Evolutionary conservation across 2,113 vertebrate genomes (phyloP).

Genomic region (Pollimyrus isidori): DNA sequence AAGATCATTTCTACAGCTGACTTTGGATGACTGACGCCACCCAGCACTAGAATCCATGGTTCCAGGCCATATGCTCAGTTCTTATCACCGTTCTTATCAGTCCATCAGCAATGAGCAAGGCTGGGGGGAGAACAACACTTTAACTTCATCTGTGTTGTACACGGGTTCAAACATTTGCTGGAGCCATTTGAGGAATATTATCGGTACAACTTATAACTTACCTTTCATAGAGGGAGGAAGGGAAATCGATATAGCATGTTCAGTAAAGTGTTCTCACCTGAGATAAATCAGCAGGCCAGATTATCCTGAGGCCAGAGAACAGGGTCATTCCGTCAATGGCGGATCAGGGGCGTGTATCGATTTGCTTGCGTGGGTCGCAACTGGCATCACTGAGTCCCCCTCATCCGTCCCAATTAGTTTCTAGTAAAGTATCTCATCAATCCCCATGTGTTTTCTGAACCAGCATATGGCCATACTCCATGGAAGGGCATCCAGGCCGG

Average conservation of each 20-base stretch:
- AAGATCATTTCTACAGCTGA: background rate
- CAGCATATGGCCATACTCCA: slow-evolving; percentile 31
- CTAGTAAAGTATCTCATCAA: slow-evolving; percentile 27
- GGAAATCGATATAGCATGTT: slow-evolving; percentile 38
- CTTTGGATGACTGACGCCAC: background rate
- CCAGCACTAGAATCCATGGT: background rate
- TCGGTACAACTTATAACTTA: background rate
- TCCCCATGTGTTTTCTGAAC: slow-evolving; percentile 32
- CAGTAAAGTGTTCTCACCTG: slow-evolving; percentile 38
- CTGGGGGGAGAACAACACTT: background rate
- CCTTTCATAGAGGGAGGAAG: background rate
- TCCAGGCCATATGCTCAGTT: background rate
- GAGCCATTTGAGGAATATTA: slow-evolving; percentile 1
- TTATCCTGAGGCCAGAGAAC: slow-evolving; percentile 41
- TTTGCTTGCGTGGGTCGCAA: slow-evolving; percentile 42
- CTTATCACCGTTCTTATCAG: background rate
- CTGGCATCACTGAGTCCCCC: slow-evolving; percentile 44
- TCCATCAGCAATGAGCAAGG: background rate
- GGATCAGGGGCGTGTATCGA: slow-evolving; percentile 58
- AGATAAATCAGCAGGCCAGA: slow-evolving; percentile 52
- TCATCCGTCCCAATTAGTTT: slow-evolving; percentile 37
- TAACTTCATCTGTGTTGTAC: background rate
- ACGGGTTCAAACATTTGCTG: background rate
- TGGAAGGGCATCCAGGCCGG: slow-evolving; percentile 12
- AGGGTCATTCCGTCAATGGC: slow-evolving; percentile 55